These are phyloP conservation scores for Acrocephalus arundinaceus DNA, from an alignment of 2,113 vertebrate species.

Conservation along the genomic window DNA sequence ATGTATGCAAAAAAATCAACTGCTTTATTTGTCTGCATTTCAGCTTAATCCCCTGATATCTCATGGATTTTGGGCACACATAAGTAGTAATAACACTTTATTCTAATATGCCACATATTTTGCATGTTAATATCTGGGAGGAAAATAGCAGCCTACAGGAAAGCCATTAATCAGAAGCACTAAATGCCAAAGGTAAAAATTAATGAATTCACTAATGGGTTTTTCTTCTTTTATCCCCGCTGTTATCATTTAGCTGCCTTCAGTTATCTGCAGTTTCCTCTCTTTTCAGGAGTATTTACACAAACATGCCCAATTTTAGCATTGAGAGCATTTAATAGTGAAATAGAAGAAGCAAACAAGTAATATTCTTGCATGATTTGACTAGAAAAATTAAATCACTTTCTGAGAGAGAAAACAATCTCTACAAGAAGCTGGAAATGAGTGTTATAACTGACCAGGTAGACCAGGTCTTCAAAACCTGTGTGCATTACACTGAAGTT, in stretches of 20 bases:
- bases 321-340: neutral
- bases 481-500: neutral
- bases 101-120: neutral
- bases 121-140: neutral
- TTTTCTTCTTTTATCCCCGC: slow-evolving; percentile 21
- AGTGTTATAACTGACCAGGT: neutral
- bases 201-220: slow-evolving; percentile 27
- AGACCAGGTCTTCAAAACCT: neutral
- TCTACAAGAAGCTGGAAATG: neutral
- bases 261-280: slow-evolving; percentile 9
- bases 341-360: neutral
- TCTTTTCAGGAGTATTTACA: slow-evolving; percentile 17
- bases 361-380: neutral
- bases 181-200: slow-evolving; percentile 48
- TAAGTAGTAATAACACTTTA: neutral
- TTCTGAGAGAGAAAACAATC: neutral
- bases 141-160: slow-evolving; percentile 22
- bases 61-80: neutral
- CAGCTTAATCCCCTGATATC: neutral
- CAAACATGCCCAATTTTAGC: neutral
- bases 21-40: neutral
- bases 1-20: neutral
- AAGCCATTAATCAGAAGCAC: slow-evolving; percentile 28
- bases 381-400: neutral
- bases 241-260: slow-evolving; percentile 21